Conservation (phyloP, 2,888 invertebrate species). For the Campoplex nolae region DNA sequence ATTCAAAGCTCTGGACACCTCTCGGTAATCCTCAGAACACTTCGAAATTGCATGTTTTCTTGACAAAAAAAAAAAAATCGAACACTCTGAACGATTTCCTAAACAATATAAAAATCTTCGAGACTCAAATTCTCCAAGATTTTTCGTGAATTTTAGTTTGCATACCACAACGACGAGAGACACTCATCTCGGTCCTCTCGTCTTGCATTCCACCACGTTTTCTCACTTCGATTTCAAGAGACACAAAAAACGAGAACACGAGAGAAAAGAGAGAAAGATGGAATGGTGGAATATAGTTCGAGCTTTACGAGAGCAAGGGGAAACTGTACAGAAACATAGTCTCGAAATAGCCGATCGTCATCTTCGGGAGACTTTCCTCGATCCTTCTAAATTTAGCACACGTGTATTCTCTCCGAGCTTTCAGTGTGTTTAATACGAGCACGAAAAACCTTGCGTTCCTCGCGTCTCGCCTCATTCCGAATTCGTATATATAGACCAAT, state of each 20-base stretch:
- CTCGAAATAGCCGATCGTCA: constrained; percentile 78
- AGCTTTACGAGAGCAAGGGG: constrained; percentile 57
- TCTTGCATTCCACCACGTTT: constrained; percentile 39
- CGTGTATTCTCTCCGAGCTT: constrained; percentile 44
- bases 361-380: constrained; percentile 73
- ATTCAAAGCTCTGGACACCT: constrained; percentile 51
- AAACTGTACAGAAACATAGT: constrained; percentile 60
- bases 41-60: not conserved
- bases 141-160: constrained; percentile 28
- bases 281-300: constrained; percentile 45
- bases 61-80: constrained; percentile 2
- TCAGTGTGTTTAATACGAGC: constrained; percentile 59
- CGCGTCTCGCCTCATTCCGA: constrained; percentile 45
- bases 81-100: constrained; percentile 3
- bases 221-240: constrained; percentile 58
- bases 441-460: constrained; percentile 68
- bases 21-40: constrained; percentile 19
- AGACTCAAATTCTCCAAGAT: constrained; percentile 11
- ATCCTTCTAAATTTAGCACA: constrained; percentile 73
- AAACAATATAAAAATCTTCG: constrained; percentile 42
- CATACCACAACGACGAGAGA: constrained; percentile 2
- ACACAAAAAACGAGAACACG: constrained; percentile 16
- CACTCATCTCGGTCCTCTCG: constrained; percentile 33
- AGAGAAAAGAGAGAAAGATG: constrained; percentile 3
- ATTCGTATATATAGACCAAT: constrained; percentile 19